Evolutionary conservation across 1,140 invertebrate species (phyloP).

Genomic region (Pararge aegeria): DNA sequence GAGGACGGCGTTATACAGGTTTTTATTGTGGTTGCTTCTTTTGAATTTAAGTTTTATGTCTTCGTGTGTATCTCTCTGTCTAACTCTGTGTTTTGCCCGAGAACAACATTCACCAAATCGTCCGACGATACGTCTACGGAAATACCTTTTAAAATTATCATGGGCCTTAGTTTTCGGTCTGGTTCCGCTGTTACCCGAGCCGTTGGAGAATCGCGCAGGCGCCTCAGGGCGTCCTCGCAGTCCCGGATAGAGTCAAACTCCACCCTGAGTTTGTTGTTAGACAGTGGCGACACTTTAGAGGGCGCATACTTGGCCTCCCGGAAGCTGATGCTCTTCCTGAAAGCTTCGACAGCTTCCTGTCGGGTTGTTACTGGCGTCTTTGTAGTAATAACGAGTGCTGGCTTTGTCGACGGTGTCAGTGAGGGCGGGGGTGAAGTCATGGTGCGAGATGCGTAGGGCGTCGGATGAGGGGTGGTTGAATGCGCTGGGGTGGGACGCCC

Average conservation of each 20-base stretch:
- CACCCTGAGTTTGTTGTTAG: conserved; percentile 6
- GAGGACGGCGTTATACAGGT: conserved; percentile 19
- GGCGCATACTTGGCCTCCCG: conserved; percentile 9
- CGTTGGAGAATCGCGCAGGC: neutral
- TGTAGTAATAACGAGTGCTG: too few relatives aligned
- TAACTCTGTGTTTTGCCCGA: neutral
- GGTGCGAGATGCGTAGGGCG: too few relatives aligned
- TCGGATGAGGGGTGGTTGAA: too few relatives aligned
- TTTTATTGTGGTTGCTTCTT: conserved; percentile 17
- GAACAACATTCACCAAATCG: neutral
- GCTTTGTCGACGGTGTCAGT: too few relatives aligned
- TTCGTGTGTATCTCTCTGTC: too few relatives aligned
- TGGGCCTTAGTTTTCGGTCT: neutral
- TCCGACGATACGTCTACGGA: neutral
- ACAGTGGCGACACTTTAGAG: neutral
- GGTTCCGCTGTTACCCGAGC: neutral
- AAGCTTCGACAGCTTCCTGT: conserved; percentile 8
- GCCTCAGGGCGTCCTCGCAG: conserved; percentile 10
- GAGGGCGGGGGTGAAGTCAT: too few relatives aligned
- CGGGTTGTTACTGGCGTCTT: neutral
- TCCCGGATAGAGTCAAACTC: conserved; percentile 11
- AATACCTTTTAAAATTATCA: conserved; percentile 4
- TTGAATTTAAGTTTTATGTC: too few relatives aligned
- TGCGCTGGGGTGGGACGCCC: too few relatives aligned
- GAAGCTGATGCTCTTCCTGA: conserved; percentile 2